Evolutionary conservation across 1,140 invertebrate genomes (phyloP).

Genomic region (Nasonia longicornis): DNA sequence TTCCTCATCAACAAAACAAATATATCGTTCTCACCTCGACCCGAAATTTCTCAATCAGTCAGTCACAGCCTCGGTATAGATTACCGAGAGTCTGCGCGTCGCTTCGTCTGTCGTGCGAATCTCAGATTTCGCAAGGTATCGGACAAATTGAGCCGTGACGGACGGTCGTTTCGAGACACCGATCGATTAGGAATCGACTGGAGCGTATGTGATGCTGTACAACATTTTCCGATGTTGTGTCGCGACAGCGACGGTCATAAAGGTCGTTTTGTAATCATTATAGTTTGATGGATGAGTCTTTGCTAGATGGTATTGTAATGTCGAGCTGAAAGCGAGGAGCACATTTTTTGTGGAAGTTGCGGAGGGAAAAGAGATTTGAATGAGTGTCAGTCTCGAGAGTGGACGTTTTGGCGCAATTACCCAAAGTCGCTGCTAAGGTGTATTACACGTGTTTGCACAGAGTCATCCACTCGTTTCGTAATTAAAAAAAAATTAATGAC

Average conservation of each 20-base stretch:
- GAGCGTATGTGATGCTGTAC: not conserved
- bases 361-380: not conserved
- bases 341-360: not conserved
- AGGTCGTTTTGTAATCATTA: not conserved
- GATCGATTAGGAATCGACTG: not conserved
- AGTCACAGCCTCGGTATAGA: not conserved
- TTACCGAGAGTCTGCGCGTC: not conserved
- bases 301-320: not conserved
- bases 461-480: conserved; percentile 27
- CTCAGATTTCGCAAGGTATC: not conserved
- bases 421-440: not conserved
- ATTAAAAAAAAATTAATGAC: conserved; percentile 29
- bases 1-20: not conserved
- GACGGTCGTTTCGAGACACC: not conserved
- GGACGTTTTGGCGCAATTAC: conserved; percentile 20
- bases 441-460: not conserved
- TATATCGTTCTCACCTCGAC: not conserved
- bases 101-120: not conserved
- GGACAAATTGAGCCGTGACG: not conserved
- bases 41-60: conserved; percentile 13
- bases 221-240: not conserved
- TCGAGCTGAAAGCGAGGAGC: not conserved
- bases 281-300: not conserved
- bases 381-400: conserved; percentile 8
- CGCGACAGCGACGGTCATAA: not conserved